Base-by-base conservation (phyloP, 2,888 invertebrate genomes). In the Parnassius smintheus region DNA sequence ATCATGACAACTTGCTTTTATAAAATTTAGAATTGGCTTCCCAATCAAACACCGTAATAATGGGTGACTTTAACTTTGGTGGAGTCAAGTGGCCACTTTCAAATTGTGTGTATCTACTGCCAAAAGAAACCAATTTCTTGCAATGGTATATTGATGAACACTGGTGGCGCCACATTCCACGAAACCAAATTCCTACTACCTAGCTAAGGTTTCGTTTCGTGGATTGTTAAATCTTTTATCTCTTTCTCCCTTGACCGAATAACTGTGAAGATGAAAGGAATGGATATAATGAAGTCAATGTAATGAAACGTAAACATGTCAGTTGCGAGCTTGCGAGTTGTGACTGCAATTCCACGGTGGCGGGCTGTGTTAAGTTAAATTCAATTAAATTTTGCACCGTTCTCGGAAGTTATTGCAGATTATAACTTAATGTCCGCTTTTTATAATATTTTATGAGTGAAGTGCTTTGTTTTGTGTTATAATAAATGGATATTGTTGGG, bases 261-360 rank as follows among this genome's bases (percentile, higher is more conserved):
- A 55, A 12, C 22, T 41, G 0, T 49, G 52, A n/a, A 64, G n/a
- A 41, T 65, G 75, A 84, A 66, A 75, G 77, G 73, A 84, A 81
- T 56, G 72, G 70, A 56, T 41, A 56, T 44, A 52, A 64, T n/a
- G n/a, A n/a, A n/a, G n/a, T n/a, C n/a, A n/a, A n/a, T n/a, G n/a
- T n/a, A n/a, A n/a, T 79, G 70, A 79, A 82, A 84, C 77, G 80
- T 85, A 85, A 84, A 84, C 83, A 83, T 75, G 74, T 70, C 66
- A 61, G 57, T 66, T 80, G 77, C 77, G 18, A 18, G 18, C 18
- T 18, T 18, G 18, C 18, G 75, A 61, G 57, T 66, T 80, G 77
- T 77, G 75, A 70, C 71, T 66, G 75, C 74, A 76, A 76, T 81
- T 80, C 79, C 78, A 80, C 79, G 72, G 69, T 81, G 75, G 81